A percentile compares a stretch with the other conserved stretches of the same genome.
These are phyloP conservation scores for Amniataba percoides DNA, from an alignment of 2,797 vertebrate species.

Conservation along the genomic window DNA sequence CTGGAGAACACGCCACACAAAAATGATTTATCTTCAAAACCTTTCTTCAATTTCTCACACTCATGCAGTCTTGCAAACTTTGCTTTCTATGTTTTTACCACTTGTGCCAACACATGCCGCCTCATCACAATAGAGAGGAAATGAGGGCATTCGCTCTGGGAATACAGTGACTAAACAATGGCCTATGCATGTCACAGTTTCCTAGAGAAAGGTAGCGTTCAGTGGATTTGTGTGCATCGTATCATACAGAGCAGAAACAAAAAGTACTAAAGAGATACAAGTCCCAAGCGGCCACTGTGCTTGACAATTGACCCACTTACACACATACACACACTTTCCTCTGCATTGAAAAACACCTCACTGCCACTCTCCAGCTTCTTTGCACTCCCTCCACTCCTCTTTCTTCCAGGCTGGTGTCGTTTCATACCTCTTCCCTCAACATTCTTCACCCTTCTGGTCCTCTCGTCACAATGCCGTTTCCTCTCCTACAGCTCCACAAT, in stretches of 20 bases:
- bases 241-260: conserved; percentile 26
- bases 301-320: conserved; percentile 69
- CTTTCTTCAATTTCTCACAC: background rate
- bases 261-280: conserved; percentile 44
- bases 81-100: conserved; percentile 11
- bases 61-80: conserved; percentile 3
- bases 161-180: conserved; percentile 25
- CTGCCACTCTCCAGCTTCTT: background rate
- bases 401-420: conserved; percentile 12
- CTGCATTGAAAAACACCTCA: conserved; percentile 39
- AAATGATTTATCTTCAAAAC: conserved; percentile 5
- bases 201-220: conserved; percentile 19
- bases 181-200: conserved; percentile 23
- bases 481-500: conserved; percentile 6
- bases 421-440: conserved; percentile 18
- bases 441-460: conserved; percentile 31
- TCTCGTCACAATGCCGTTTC: conserved; percentile 9
- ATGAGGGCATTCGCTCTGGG: conserved; percentile 48
- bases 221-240: conserved; percentile 24
- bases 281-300: conserved; percentile 48
- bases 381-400: conserved; percentile 12
- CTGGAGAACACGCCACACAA: background rate
- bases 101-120: background rate
- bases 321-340: conserved; percentile 10
- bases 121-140: conserved; percentile 19